A percentile compares a stretch with the other conserved stretches of the same genome.
These are phyloP conservation scores for Pocillopora grandis DNA, from an alignment of 92 coral and sea anemone species.

Conservation along the genomic window DNA sequence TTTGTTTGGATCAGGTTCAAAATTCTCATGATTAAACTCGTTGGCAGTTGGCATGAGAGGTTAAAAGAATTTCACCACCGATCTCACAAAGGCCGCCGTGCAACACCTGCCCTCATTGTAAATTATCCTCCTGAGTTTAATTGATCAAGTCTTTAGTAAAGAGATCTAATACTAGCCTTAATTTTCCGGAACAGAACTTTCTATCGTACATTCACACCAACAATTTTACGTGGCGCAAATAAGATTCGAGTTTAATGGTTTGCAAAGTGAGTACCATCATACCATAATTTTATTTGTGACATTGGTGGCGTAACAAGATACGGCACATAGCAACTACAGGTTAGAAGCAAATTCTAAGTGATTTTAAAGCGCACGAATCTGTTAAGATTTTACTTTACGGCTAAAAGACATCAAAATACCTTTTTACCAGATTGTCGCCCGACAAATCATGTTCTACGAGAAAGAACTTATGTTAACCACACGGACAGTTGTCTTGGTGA, in stretches of 20 bases:
- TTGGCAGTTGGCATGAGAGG: neutral
- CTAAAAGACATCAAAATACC: neutral
- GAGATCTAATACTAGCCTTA: neutral
- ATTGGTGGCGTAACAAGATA: neutral
- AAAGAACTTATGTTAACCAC: neutral
- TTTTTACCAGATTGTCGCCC: neutral
- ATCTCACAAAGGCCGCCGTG: neutral
- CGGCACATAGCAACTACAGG: neutral
- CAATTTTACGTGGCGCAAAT: neutral
- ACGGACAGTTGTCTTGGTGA: conserved; percentile 22
- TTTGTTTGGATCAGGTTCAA: neutral
- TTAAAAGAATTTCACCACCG: neutral
- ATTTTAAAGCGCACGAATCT: no score
- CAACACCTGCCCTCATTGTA: neutral
- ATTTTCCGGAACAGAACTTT: neutral
- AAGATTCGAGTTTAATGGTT: neutral
- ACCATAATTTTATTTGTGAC: no score
- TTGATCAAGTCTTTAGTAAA: neutral
- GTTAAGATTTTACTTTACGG: no score
- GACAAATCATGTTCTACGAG: neutral
- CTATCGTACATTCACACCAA: neutral
- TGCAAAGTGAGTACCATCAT: neutral
- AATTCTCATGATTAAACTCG: neutral
- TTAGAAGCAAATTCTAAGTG: neutral
- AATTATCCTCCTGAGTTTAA: neutral